phyloP scores from a whole-genome alignment of 1,140 invertebrate genomes.

The Habropoda laboriosa region DNA sequence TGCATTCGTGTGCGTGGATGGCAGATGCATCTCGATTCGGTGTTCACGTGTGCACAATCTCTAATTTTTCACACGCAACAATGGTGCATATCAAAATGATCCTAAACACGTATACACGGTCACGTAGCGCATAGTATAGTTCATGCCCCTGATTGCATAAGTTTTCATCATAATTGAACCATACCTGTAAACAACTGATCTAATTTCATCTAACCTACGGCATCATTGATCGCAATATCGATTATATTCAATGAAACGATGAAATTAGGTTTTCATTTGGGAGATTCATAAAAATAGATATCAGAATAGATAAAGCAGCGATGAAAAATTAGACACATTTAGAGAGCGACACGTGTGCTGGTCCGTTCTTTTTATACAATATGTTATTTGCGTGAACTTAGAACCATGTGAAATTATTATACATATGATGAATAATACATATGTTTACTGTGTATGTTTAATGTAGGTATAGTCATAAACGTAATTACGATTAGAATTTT shows the following conservation, averaged over 20 bases:
- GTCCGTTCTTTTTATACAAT: not conserved
- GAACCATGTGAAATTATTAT: not conserved
- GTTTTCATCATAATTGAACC: constrained; percentile 19
- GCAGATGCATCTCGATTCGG: not conserved
- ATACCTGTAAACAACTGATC: constrained; percentile 14
- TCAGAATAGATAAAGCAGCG: not conserved
- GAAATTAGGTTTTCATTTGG: constrained; percentile 27
- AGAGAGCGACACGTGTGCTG: not conserved
- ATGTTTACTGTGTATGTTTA: too few relatives aligned
- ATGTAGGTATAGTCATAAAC: too few relatives aligned
- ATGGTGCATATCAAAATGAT: not conserved
- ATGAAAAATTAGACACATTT: not conserved
- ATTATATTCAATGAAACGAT: constrained; percentile 7
- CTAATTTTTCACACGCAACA: not conserved
- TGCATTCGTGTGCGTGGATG: not conserved
- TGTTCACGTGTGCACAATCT: not conserved
- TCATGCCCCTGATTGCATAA: constrained; percentile 21
- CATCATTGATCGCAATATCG: constrained; percentile 23
- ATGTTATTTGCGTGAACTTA: not conserved
- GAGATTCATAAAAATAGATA: not conserved
- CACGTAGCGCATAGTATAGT: not conserved
- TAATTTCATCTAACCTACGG: constrained; percentile 24
- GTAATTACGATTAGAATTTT: not conserved
- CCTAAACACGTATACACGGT: not conserved
- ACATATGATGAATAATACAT: not conserved